phyloP scores from a whole-genome alignment of 1,140 invertebrate species.

The Drosophila punjabiensis region DNA sequence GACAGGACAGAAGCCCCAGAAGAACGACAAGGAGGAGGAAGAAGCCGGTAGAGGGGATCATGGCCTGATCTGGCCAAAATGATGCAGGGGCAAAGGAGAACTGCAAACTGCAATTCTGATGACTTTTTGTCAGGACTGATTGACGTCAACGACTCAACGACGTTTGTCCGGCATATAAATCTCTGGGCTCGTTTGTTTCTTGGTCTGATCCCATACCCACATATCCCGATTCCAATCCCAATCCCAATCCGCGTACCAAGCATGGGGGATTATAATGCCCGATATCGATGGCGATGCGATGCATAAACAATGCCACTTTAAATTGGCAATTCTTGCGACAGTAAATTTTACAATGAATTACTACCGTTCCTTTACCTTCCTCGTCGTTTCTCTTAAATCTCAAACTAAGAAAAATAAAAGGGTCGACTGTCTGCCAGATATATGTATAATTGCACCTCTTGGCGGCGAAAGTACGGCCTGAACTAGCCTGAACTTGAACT shows the following conservation, averaged over 20 bases:
- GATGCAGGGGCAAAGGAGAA: slow-evolving; percentile 23
- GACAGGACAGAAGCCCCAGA: slow-evolving; percentile 19
- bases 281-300: slow-evolving; percentile 49
- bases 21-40: background rate
- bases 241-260: slow-evolving; percentile 10
- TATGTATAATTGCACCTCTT: slow-evolving; percentile 51
- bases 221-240: slow-evolving; percentile 25
- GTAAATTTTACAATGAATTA: slow-evolving; percentile 80
- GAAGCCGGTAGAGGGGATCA: slow-evolving; percentile 9
- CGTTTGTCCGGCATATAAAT: slow-evolving; percentile 76
- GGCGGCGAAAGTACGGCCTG: slow-evolving; percentile 55
- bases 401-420: slow-evolving; percentile 43
- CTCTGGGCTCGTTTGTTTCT: slow-evolving; percentile 72
- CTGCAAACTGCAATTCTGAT: slow-evolving; percentile 70
- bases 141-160: slow-evolving; percentile 78
- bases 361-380: slow-evolving; percentile 32
- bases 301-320: slow-evolving; percentile 82
- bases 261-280: slow-evolving; percentile 64
- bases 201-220: slow-evolving; percentile 32
- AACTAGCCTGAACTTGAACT: slow-evolving; percentile 59
- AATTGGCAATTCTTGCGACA: slow-evolving; percentile 78
- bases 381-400: no score
- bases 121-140: slow-evolving; percentile 81
- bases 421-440: slow-evolving; percentile 15
- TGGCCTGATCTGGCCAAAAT: slow-evolving; percentile 43